These are phyloP conservation scores for Electrophaes corylata DNA, from an alignment of 2,888 invertebrate species.

Conservation along the genomic window DNA sequence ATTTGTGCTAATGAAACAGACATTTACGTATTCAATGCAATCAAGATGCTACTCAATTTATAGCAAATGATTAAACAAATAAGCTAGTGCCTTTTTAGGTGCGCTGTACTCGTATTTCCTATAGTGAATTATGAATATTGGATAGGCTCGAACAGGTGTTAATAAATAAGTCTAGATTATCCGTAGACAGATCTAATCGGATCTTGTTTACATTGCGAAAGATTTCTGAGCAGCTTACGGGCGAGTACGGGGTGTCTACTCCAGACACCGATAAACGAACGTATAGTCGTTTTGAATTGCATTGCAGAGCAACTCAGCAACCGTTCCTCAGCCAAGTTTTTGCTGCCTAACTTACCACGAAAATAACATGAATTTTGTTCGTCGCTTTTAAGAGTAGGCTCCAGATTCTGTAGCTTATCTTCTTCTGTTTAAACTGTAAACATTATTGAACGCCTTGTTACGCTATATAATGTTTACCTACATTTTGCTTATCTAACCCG, in stretches of 20 bases:
- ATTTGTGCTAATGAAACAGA: slow-evolving; percentile 17
- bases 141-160: slow-evolving; percentile 61
- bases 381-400: too few relatives aligned
- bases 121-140: slow-evolving; percentile 58
- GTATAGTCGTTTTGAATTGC: too few relatives aligned
- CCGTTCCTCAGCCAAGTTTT: too few relatives aligned
- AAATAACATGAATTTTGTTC: too few relatives aligned
- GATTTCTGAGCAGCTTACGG: slow-evolving; percentile 51
- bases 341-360: too few relatives aligned
- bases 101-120: slow-evolving; percentile 40
- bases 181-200: slow-evolving; percentile 70
- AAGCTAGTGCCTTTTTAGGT: slow-evolving; percentile 39
- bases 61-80: slow-evolving; percentile 28
- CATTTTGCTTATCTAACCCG: slow-evolving; percentile 65
- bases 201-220: slow-evolving; percentile 77
- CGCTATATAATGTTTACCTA: slow-evolving; percentile 73
- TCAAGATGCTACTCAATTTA: slow-evolving; percentile 30
- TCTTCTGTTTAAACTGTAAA: slow-evolving; percentile 65
- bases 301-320: too few relatives aligned
- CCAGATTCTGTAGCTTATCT: slow-evolving; percentile 66
- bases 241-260: slow-evolving; percentile 34
- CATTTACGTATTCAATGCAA: slow-evolving; percentile 23
- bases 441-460: slow-evolving; percentile 67
- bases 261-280: too few relatives aligned
- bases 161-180: slow-evolving; percentile 76